A percentile compares a stretch with the other conserved stretches of the same genome.
phyloP scores from a whole-genome alignment of 2,113 vertebrate genomes.

The Aplodontia rufa region DNA sequence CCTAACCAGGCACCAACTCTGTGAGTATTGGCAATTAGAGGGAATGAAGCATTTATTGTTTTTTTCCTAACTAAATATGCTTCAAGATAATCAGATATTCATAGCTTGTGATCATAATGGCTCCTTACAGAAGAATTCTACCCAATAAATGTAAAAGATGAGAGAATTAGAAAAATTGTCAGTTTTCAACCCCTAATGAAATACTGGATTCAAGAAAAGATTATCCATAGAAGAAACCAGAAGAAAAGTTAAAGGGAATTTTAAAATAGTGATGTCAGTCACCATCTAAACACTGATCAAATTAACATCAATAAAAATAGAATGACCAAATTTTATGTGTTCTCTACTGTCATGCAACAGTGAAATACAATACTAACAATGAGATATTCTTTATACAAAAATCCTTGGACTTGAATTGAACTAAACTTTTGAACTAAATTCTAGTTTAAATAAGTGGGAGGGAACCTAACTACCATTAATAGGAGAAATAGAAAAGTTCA shows the following conservation, averaged over 20 bases:
- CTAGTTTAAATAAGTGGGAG: background rate
- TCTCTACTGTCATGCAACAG: background rate
- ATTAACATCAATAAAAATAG: constrained; percentile 16
- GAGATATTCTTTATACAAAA: background rate
- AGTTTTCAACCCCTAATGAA: constrained; percentile 11
- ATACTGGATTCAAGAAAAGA: background rate
- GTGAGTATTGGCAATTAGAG: background rate
- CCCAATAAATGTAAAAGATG: background rate
- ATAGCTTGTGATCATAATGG: background rate
- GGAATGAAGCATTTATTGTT: background rate
- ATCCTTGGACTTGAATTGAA: background rate
- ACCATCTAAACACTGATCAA: background rate
- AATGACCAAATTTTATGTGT: background rate
- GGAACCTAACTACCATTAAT: background rate
- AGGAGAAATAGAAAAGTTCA: background rate
- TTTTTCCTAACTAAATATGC: constrained; percentile 11
- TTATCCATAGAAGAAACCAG: background rate
- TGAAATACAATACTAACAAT: background rate
- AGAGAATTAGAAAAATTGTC: background rate
- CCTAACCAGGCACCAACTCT: background rate
- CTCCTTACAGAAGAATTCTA: background rate
- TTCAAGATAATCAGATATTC: background rate
- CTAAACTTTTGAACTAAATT: background rate
- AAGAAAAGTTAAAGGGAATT: background rate
- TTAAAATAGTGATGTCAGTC: background rate